phyloP scores from a whole-genome alignment of 2,888 invertebrate species.

The Amphipoea lucens region DNA sequence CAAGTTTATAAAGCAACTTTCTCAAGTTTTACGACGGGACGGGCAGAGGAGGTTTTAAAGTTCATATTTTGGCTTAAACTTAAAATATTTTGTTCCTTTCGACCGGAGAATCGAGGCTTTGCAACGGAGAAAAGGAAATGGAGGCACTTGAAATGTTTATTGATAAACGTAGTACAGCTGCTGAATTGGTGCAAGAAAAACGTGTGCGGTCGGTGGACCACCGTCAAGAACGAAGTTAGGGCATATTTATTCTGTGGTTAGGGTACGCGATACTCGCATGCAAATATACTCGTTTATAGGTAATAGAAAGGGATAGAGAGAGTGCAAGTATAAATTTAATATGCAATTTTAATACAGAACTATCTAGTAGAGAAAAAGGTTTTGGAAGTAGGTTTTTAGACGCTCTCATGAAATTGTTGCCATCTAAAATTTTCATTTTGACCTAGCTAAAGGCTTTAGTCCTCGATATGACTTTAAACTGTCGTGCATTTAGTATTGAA shows the following conservation, averaged over 20 bases:
- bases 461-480: no score
- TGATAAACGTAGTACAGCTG: neutral
- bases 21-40: slow-evolving; percentile 32
- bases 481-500: no score
- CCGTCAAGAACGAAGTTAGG: no score
- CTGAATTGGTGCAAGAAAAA: no score
- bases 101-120: neutral
- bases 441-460: neutral
- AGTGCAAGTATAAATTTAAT: neutral
- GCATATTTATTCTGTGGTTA: no score
- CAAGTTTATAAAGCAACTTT: slow-evolving; percentile 64
- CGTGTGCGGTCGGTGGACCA: no score
- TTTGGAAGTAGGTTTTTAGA: neutral
- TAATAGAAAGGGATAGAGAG: neutral
- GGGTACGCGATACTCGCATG: no score
- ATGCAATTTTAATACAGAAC: no score
- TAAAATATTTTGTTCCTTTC: slow-evolving; percentile 37
- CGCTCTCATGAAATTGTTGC: neutral
- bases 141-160: neutral
- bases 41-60: slow-evolving; percentile 54
- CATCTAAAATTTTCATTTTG: neutral
- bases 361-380: neutral
- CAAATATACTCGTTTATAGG: no score
- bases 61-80: slow-evolving; percentile 54
- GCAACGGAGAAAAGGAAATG: no score